Evolutionary conservation across 2,797 vertebrate genomes (phyloP), one percentile per base, ranked within the genome.

Genomic region (Luscinia megarhynchos): DNA sequence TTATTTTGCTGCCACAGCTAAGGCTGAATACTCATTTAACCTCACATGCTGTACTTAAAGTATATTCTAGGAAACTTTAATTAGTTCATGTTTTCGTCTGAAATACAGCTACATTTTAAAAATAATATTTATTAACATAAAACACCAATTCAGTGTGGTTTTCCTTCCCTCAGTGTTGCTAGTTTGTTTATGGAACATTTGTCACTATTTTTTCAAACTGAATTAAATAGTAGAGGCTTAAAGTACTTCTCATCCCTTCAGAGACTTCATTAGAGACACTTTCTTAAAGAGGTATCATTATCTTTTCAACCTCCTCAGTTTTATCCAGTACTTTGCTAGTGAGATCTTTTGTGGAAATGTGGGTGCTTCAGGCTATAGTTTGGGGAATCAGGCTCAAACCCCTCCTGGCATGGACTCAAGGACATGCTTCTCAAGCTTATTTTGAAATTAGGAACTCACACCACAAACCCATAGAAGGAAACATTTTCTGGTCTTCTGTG

Each of bases 31-130:
- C 41, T 78, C 48, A 46, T 86, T 93, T 75, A 69, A 84, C 50
- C 53, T 90, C 53, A 68, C 4, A 20, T 26, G 14, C 48, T 84
- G 34, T 73, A 57, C 26, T 88, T 72, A 67, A 27, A 77, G 46
- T 72, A 61, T 78, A 81, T 91, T 91, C 58, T 79, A 80, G 72
- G 30, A 87, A 91, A 78, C 15, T 66, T 84, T 59, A 83, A 90
- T 84, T 75, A 90, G 41, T 87, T 90, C 30, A 69, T 48, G 74
- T 51, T 92, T 91, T 87, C 26, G 66, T 54, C 27, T 93, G 69
- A 94, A 93, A 89, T 57, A 81, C 14, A 84, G 62, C 66, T 64
- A 78, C 23, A 18, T 87, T 32, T 74, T 30, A 1, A 5, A 66
- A 82, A 77, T 22, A 43, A 2, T 29, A 9, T 57, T 80, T 91